Conservation (phyloP, 2,113 vertebrate genomes). For the Nanorana parkeri region DNA sequence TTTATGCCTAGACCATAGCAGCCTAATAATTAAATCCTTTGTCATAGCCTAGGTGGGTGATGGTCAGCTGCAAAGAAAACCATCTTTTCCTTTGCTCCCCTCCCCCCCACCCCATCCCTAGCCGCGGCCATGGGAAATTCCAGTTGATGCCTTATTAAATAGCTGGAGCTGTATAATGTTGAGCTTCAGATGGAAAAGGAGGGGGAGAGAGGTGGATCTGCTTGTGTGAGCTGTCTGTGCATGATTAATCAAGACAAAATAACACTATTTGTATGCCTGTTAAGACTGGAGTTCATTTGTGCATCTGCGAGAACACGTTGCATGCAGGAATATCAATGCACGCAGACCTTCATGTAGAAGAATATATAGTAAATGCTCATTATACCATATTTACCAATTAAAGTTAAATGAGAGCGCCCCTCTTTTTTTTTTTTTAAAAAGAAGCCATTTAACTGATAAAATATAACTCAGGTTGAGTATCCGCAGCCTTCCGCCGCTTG, state of each 20-base stretch:
- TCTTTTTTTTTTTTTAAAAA: no score
- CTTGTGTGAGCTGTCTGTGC: conserved; percentile 51
- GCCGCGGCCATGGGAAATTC: not conserved
- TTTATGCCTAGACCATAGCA: not conserved
- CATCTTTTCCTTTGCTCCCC: not conserved
- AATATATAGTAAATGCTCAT: not conserved
- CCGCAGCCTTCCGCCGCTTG: no score
- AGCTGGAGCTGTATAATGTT: conserved; percentile 57
- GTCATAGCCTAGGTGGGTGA: not conserved
- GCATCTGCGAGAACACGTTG: not conserved
- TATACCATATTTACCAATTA: not conserved
- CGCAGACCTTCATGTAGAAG: not conserved
- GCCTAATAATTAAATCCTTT: not conserved
- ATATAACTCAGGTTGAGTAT: not conserved
- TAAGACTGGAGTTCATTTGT: conserved; percentile 1
- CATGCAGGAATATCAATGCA: conserved; percentile 7
- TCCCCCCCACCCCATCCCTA: not conserved
- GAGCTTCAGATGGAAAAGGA: conserved; percentile 50
- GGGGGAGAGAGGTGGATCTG: conserved; percentile 53
- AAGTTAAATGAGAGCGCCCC: no score
- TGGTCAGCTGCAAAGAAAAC: not conserved
- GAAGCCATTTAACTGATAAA: not conserved
- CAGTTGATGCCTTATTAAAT: conserved; percentile 56
- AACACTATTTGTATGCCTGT: conserved; percentile 40
- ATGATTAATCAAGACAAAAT: conserved; percentile 54